Percentiles rank a stretch among this genome's conserved stretches.
phyloP scores from a whole-genome alignment of 2,113 vertebrate species.

The Vireo altiloquus region DNA sequence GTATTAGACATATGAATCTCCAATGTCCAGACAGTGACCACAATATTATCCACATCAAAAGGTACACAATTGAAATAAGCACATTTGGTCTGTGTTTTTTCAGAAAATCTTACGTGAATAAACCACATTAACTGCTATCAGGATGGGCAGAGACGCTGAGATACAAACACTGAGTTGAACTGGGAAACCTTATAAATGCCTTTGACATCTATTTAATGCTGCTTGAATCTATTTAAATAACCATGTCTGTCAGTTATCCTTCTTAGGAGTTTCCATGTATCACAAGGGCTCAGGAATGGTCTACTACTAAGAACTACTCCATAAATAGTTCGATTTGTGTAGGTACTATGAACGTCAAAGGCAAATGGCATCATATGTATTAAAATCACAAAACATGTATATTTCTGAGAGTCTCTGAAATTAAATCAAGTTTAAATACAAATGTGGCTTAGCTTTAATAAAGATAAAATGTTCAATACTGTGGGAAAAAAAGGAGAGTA shows the following conservation, averaged over 20 bases:
- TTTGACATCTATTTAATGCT: slow-evolving; percentile 54
- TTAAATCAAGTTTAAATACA: background rate
- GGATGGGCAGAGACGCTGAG: background rate
- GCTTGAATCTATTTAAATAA: slow-evolving; percentile 60
- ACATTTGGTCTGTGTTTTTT: background rate
- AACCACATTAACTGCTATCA: background rate
- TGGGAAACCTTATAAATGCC: slow-evolving; percentile 56
- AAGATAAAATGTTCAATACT: background rate
- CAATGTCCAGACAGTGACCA: background rate
- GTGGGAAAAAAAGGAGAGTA: background rate
- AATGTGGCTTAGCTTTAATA: background rate
- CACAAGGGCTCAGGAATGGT: slow-evolving; percentile 44
- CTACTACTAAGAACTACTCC: slow-evolving; percentile 40
- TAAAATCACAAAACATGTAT: background rate
- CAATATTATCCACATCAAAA: background rate
- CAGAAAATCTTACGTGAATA: background rate
- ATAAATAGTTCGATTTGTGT: slow-evolving; percentile 52
- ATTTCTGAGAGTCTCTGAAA: background rate
- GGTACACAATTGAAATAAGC: background rate
- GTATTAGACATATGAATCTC: background rate
- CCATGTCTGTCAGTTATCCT: slow-evolving; percentile 62
- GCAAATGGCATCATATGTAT: background rate
- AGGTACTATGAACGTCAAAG: slow-evolving; percentile 7
- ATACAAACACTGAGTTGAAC: slow-evolving; percentile 33
- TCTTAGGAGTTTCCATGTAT: slow-evolving; percentile 61